Percentiles rank a stretch among this genome's conserved stretches.
phyloP scores from a whole-genome alignment of 2,113 vertebrate species.

The Phrynosoma blainvillii region DNA sequence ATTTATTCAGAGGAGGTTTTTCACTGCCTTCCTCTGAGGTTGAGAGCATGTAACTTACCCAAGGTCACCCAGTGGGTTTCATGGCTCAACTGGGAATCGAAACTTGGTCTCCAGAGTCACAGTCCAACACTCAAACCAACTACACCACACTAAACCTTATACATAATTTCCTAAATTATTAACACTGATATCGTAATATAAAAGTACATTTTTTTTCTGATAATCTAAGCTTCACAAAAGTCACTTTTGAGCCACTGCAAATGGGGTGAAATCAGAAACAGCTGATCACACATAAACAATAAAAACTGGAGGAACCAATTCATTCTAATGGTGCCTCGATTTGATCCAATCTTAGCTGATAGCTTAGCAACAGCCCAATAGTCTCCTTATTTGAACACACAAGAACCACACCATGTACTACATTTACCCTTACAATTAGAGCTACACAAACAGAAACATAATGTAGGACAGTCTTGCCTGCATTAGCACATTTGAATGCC shows the following conservation, averaged over 20 bases:
- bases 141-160: neutral
- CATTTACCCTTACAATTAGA: neutral
- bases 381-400: neutral
- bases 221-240: too few species aligned
- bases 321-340: neutral
- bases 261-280: too few species aligned
- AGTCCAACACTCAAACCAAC: neutral
- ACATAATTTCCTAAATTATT: neutral
- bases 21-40: too few species aligned
- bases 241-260: too few species aligned
- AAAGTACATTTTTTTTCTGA: neutral
- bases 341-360: neutral
- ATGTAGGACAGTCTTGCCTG: neutral
- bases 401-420: neutral
- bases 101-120: too few species aligned
- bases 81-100: neutral
- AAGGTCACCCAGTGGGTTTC: too few species aligned
- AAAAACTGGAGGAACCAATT: neutral
- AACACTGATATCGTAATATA: neutral
- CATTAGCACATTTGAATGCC: neutral
- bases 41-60: too few species aligned
- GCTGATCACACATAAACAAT: neutral
- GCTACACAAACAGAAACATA: neutral
- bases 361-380: neutral
- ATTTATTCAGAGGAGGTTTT: too few species aligned